Evolutionary conservation across 2,888 invertebrate genomes (phyloP).

Genomic region (Pandemis heparana): DNA sequence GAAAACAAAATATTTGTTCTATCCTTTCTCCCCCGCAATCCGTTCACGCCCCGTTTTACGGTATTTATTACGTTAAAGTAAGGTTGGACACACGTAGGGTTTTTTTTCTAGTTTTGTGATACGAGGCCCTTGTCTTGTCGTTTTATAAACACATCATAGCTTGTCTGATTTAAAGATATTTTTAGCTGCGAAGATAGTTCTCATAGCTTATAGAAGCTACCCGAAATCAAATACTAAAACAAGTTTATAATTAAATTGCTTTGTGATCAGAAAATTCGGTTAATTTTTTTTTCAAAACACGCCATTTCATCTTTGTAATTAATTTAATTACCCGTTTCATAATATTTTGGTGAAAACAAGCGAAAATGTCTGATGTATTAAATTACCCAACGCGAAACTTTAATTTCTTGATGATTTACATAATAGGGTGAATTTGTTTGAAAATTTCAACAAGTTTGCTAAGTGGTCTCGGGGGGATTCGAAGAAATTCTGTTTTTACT

Average conservation of each 20-base stretch:
- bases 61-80: too few species aligned
- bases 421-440: slow-evolving; percentile 14
- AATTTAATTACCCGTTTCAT: not conserved
- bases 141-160: too few species aligned
- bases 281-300: not conserved
- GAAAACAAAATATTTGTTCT: too few species aligned
- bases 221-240: too few species aligned
- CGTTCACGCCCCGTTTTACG: too few species aligned
- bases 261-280: not conserved
- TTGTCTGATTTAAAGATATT: too few species aligned
- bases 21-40: too few species aligned
- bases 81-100: too few species aligned
- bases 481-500: slow-evolving; percentile 1
- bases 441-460: slow-evolving; percentile 8
- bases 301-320: not conserved
- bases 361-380: not conserved
- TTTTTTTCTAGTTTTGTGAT: too few species aligned
- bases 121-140: too few species aligned
- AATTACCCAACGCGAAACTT: slow-evolving; percentile 10
- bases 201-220: too few species aligned
- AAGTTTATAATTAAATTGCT: not conserved
- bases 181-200: too few species aligned
- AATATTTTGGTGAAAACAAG: not conserved
- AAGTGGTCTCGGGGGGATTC: not conserved
- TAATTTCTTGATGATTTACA: slow-evolving; percentile 16